Evolutionary conservation across 2,888 invertebrate genomes (phyloP), one percentile per base, ranked within the genome.

Genomic region (Thecophora atra): DNA sequence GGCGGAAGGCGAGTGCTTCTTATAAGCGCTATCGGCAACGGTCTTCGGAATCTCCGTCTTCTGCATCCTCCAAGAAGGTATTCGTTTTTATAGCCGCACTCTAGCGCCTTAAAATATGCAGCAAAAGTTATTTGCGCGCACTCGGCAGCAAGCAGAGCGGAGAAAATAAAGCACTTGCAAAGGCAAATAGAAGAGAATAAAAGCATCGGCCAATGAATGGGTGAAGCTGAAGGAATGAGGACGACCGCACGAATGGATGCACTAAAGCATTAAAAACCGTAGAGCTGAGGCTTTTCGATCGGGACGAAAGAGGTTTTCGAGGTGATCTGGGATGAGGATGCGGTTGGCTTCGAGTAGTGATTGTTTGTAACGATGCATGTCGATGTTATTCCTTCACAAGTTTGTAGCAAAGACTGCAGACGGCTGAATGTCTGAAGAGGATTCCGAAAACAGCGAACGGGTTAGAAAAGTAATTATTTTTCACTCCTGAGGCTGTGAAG

Each of bases 381-480:
- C 56, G 56, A 21, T 58, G 58, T 17, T 24, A 13, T n/a, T 8
- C 3, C 54, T 54, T 11, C 52, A 17, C 26, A 26, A 28, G 58
- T 28, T 21, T 26, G 15, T 24, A 17, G 58, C 26, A 7, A 26
- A 24, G 24, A 13, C 2, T 24, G 58, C 8, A 7, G n/a, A 21
- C 0, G 24, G 54, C 13, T 58, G 58, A 26, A 28, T 11, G 15
- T 1, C 4, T 15, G 47, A n/a, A n/a, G 2, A 1, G 47, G 4
- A 47, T 15, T 37, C 11, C 26, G 15, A 11, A 17, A 5, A 17
- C 4, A 2, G n/a, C n/a, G 47, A 1, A 47, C 5, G 15, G 44
- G 64, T 64, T 64, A 1, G 64, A 54, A 67, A 67, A 67, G 52
- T 67, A 67, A 67, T 67, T 67, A 67, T 52, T 67, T 64, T 64